Evolutionary conservation across 1,140 invertebrate species (phyloP), one percentile per base, ranked within the genome.

Genomic region (Diploscapter pachys): DNA sequence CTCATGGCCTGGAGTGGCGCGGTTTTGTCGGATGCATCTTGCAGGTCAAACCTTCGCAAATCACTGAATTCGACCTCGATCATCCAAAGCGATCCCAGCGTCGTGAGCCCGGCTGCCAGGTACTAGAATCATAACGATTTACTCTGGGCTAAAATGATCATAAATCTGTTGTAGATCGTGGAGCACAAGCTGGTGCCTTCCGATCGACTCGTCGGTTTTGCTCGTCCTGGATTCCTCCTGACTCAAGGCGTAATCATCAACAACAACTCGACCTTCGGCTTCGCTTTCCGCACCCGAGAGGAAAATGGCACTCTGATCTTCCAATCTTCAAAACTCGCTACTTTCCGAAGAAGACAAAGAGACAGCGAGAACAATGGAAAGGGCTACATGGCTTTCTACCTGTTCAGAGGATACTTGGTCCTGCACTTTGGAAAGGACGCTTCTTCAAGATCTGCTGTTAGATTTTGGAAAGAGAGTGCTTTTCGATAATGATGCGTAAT

Each of bases 11-110:
- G 31, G 56, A 75, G 51, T 85, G 86, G 78, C 64, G 73, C 54
- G 83, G 83, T 55, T 85, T 85, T 71, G 83, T 86, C 73, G 83
- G 83, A n/a, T 85, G 83, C 68, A 82, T 85, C 59, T 79, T 81
- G 8, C 75, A 76, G n/a, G 82, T 84, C 5, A 80, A 81, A 55
- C 84, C 83, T 13, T 81, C 71, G n/a, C 76, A 78, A 70, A 67
- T 77, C 56, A 71, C 76, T 53, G 84, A 84, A 62, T 80, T 84
- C n/a, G 83, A 84, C 63, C 63, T 84, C 9, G 83, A 85, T 61
- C 71, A 85, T 68, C 80, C 84, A 5, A 68, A 76, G 4, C 80
- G 84, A 4, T 80, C 81, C 4, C 82, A 85, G 56, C 71, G 82
- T 4, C 80, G 77, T 65, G 71, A 82, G 75, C 61, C 73, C 31